These are phyloP conservation scores for Apis cerana DNA, from an alignment of 1,140 invertebrate species.

Conservation along the genomic window DNA sequence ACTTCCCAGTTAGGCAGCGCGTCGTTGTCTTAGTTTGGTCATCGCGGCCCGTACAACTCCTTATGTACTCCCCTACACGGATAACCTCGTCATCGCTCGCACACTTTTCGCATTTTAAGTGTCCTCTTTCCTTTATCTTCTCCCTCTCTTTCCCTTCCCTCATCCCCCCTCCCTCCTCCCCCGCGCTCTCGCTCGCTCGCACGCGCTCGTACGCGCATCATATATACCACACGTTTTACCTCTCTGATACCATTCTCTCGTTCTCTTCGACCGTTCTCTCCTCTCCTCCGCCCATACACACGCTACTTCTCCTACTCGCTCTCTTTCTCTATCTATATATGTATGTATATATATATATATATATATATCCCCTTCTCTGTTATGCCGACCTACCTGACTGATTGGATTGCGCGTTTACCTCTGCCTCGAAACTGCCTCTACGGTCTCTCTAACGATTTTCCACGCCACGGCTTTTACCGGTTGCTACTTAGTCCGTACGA, in stretches of 20 bases:
- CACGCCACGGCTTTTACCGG: constrained; percentile 60
- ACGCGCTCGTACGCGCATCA: constrained; percentile 3
- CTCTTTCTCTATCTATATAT: not conserved
- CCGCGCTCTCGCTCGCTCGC: not conserved
- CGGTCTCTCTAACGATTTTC: constrained; percentile 72
- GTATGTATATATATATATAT: not conserved
- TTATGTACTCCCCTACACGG: constrained; percentile 79
- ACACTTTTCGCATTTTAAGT: constrained; percentile 80
- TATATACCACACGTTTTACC: constrained; percentile 21
- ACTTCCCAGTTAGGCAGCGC: constrained; percentile 80
- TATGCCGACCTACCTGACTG: constrained; percentile 42
- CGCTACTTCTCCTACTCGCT: not conserved
- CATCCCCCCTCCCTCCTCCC: not conserved
- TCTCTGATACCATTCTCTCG: constrained; percentile 38
- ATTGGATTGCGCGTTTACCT: constrained; percentile 54
- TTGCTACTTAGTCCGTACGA: constrained; percentile 16
- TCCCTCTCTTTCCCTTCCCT: constrained; percentile 10
- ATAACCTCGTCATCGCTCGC: constrained; percentile 80
- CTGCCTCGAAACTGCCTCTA: constrained; percentile 34
- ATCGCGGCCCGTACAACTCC: constrained; percentile 76
- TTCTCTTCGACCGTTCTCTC: constrained; percentile 13
- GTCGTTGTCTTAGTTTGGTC: constrained; percentile 80
- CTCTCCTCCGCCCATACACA: not conserved
- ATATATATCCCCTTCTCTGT: constrained; percentile 14
- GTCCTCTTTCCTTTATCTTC: constrained; percentile 45